These are phyloP conservation scores for Eulemur rufifrons DNA, from an alignment of 2,113 vertebrate species.

Conservation along the genomic window DNA sequence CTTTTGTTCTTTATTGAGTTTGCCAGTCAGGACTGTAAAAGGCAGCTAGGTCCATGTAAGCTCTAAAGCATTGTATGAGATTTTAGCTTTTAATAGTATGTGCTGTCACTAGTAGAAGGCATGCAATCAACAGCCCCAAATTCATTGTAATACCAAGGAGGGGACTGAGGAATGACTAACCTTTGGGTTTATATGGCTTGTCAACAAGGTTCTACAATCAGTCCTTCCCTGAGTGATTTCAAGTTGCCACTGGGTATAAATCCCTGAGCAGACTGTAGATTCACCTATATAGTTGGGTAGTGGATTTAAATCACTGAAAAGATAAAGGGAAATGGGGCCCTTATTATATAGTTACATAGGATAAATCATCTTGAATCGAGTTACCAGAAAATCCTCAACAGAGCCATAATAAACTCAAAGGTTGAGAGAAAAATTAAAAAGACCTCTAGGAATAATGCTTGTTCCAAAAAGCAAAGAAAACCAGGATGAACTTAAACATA, in stretches of 20 bases:
- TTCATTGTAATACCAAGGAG: not conserved
- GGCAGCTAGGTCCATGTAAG: not conserved
- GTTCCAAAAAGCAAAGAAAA: slow-evolving; percentile 29
- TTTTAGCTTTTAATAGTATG: not conserved
- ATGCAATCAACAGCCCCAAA: not conserved
- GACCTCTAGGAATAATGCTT: not conserved
- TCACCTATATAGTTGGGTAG: slow-evolving; percentile 17
- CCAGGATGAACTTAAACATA: slow-evolving; percentile 15
- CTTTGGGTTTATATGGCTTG: slow-evolving; percentile 30
- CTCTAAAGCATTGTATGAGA: not conserved
- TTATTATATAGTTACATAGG: slow-evolving; percentile 6
- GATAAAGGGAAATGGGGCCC: slow-evolving; percentile 16
- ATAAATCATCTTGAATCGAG: not conserved
- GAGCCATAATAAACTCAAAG: slow-evolving; percentile 20
- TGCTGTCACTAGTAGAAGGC: not conserved
- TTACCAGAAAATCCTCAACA: slow-evolving; percentile 16
- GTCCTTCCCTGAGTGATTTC: not conserved
- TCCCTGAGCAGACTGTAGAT: slow-evolving; percentile 3
- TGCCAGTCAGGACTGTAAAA: not conserved
- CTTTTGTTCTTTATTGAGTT: not conserved
- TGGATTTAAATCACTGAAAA: slow-evolving; percentile 46
- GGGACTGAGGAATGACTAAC: slow-evolving; percentile 27
- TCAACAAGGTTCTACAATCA: slow-evolving; percentile 33
- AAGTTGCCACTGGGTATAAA: not conserved
- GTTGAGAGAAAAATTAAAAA: slow-evolving; percentile 27